Conservation (phyloP, 2,797 vertebrate genomes). For the Bradypus variegatus region DNA sequence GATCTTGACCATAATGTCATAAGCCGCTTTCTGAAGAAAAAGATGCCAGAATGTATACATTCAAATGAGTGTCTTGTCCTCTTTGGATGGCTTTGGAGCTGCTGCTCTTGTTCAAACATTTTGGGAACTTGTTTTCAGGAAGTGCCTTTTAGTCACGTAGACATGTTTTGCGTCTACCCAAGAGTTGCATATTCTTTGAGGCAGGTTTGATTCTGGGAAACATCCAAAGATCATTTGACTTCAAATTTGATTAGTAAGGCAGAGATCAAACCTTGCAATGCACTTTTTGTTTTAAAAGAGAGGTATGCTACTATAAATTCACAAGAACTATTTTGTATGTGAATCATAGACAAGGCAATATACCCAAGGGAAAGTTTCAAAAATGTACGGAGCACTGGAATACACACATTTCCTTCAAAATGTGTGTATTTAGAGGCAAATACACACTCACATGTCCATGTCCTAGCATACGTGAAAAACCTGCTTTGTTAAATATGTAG, state of each 20-base stretch:
- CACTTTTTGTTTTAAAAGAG: neutral
- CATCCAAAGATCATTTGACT: neutral
- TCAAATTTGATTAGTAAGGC: neutral
- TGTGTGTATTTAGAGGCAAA: neutral
- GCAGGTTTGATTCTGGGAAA: slow-evolving; percentile 9
- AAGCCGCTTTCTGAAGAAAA: neutral
- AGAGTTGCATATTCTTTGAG: neutral
- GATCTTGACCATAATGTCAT: neutral
- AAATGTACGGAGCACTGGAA: neutral
- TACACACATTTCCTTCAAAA: neutral
- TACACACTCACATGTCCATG: neutral
- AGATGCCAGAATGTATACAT: neutral
- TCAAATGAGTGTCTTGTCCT: neutral
- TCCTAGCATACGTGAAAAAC: neutral
- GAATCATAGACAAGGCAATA: neutral
- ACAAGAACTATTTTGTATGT: neutral
- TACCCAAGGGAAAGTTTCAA: slow-evolving; percentile 9
- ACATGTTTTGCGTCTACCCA: neutral
- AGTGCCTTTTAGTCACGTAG: neutral
- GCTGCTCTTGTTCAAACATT: neutral
- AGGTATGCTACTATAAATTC: neutral
- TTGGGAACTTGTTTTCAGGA: neutral
- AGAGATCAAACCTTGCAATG: neutral
- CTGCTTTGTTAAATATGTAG: neutral
- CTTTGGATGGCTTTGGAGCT: neutral